phyloP scores from a whole-genome alignment of 2,888 invertebrate species.

The Phrixothrix hirtus region DNA sequence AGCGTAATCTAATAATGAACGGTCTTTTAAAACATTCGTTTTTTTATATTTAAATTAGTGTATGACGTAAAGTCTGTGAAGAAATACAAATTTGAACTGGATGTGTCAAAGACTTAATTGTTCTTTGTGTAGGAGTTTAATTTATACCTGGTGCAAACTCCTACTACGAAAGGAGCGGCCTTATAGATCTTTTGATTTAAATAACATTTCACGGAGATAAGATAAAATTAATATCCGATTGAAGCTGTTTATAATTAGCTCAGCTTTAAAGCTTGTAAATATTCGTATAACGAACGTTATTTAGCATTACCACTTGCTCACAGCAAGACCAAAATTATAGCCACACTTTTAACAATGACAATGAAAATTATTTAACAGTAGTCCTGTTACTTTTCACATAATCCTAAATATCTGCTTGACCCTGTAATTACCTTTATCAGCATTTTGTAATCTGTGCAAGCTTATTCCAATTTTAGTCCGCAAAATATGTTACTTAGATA shows the following conservation, averaged over 20 bases:
- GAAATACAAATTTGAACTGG: slow-evolving; percentile 28
- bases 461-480: no score
- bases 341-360: no score
- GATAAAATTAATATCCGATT: slow-evolving; percentile 13
- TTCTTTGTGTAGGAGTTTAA: slow-evolving; percentile 34
- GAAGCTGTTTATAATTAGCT: slow-evolving; percentile 12
- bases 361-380: no score
- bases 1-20: slow-evolving; percentile 13
- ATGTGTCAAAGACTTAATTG: slow-evolving; percentile 36
- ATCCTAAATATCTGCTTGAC: no score
- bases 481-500: no score
- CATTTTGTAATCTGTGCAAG: no score
- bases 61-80: background rate
- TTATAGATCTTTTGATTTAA: slow-evolving; percentile 12
- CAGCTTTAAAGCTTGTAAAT: slow-evolving; percentile 2
- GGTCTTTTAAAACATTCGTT: background rate
- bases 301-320: no score
- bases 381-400: no score
- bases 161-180: slow-evolving; percentile 20
- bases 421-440: no score
- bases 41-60: background rate
- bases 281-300: slow-evolving; percentile 9
- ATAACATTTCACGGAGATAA: slow-evolving; percentile 12
- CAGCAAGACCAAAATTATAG: no score
- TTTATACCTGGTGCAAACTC: slow-evolving; percentile 24